Evolutionary conservation across 53 echinoderm and acorn worm genomes (phyloP).

Genomic region (Stichopus horrens): DNA sequence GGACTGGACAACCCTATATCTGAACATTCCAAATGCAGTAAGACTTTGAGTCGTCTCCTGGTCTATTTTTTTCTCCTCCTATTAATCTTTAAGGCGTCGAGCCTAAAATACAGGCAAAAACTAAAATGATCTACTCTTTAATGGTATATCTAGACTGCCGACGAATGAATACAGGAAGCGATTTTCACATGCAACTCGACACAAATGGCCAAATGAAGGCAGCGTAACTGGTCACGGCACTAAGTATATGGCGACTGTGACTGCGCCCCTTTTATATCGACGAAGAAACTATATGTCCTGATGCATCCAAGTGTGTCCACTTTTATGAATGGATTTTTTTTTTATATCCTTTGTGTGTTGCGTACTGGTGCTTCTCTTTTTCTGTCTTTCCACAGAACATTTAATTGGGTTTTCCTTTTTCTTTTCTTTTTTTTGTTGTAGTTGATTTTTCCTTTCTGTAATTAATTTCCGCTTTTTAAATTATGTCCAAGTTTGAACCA

Average conservation of each 20-base stretch:
- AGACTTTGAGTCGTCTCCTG: not conserved
- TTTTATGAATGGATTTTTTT: not conserved
- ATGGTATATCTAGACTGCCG: no score
- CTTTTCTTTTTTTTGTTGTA: not conserved
- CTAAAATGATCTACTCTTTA: no score
- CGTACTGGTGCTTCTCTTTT: not conserved
- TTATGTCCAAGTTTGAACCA: not conserved
- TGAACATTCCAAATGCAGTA: not conserved
- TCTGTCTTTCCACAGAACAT: not conserved
- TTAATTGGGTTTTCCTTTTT: not conserved
- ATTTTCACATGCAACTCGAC: no score
- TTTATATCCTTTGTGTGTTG: not conserved
- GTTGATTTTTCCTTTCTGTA: not conserved
- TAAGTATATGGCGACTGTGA: no score
- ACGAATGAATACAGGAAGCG: no score
- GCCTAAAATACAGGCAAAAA: no score
- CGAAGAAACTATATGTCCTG: not conserved
- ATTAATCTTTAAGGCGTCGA: not conserved
- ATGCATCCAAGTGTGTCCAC: not conserved
- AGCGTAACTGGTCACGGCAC: no score
- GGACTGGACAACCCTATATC: not conserved
- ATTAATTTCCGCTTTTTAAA: not conserved
- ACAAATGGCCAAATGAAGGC: no score
- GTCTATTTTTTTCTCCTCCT: not conserved
- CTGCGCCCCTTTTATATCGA: no score